These are phyloP conservation scores for Ophioderma brevispina DNA, from an alignment of 35 echinoderm and acorn worm genomes.

Conservation along the genomic window DNA sequence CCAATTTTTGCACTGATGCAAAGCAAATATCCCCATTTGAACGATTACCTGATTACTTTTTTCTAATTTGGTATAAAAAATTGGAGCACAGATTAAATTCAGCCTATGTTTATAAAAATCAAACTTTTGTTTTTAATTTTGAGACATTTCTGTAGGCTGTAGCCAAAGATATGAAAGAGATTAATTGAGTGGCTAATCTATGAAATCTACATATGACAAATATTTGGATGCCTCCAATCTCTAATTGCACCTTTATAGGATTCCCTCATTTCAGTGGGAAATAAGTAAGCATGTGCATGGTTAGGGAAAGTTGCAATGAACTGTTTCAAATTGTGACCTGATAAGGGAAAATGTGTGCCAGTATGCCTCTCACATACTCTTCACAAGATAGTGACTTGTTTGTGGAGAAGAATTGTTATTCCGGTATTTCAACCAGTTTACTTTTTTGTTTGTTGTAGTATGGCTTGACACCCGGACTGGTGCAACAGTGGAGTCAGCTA, in stretches of 20 bases:
- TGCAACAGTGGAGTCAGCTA: slow-evolving; percentile 81
- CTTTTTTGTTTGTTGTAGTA: slow-evolving; percentile 41
- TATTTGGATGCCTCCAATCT: neutral
- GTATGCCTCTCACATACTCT: neutral
- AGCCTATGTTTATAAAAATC: neutral
- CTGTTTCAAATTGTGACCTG: neutral
- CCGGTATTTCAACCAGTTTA: neutral
- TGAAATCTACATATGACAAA: neutral
- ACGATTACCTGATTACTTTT: no score
- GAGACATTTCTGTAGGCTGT: neutral
- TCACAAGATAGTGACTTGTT: neutral
- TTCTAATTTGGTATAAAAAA: no score
- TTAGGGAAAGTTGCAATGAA: neutral
- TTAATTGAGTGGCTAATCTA: neutral
- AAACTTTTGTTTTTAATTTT: neutral
- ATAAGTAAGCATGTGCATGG: neutral
- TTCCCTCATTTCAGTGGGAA: no score
- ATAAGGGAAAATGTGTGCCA: neutral
- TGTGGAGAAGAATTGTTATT: neutral
- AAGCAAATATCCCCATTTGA: no score
- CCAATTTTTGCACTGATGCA: no score
- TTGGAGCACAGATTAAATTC: no score
- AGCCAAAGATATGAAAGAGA: neutral
- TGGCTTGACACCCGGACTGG: slow-evolving; percentile 84
- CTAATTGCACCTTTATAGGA: no score